Base-by-base conservation (phyloP, 2,888 invertebrate genomes). In the Acleris emargana region DNA sequence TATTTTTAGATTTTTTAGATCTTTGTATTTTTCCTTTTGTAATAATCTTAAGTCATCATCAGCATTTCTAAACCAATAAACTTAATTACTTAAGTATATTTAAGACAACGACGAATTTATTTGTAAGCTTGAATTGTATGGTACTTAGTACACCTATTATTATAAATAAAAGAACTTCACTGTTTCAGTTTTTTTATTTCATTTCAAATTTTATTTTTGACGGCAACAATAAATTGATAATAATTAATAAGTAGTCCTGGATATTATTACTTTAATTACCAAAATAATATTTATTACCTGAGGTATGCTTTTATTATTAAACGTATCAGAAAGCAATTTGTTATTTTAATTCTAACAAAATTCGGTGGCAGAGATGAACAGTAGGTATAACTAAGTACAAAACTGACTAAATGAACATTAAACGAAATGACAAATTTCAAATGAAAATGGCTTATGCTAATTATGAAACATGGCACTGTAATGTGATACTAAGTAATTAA, bases 151-250 rank as follows among this genome's bases (percentile, higher is more conserved):
- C 38, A 38, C 13, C 38, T 42, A 73, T 68, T 68, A 42, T 64
- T 52, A 72, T 79, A 76, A 89, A 85, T 87, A 86, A 88, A 88
- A 88, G 78, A 75, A 75, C 72, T 77, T 79, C 76, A 73, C 81
- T 83, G 82, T 83, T 86, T 86, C 78, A 79, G 78, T 72, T 76
- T 84, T 32, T 81, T 82, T 84, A 83, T 87, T 82, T 72, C 72
- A 71, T 82, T 84, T 84, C 38, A 38, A 38, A 38, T 38, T 13
- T 38, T 11, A 13, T 38, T 38, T 9, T 85, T 82, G 79, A 82
- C 79, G 80, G 88, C 83, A 86, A 86, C 83, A 88, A 84, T 81
- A 78, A 74, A 76, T 80, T 75, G 74, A 67, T 64, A 57, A 63
- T 45, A 58, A 59, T 55, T 55, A 64, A 62, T 62, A 53, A 45